Percentiles rank a stretch among this genome's conserved stretches.
Conservation (phyloP, 2,888 invertebrate species). For the Sinhomidia bicolor region DNA sequence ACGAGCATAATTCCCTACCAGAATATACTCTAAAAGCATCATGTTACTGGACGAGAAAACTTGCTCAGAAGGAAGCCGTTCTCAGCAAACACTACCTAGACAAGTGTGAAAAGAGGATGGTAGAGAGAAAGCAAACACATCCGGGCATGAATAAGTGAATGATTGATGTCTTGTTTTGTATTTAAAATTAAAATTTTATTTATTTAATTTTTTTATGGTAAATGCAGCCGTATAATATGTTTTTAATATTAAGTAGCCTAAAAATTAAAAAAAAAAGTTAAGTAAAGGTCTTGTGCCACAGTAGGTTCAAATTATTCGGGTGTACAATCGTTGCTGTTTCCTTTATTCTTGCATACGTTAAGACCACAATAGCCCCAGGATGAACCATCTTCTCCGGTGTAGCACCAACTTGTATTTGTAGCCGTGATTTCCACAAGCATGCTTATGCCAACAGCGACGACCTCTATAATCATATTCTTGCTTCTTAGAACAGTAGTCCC, state of each 20-base stretch:
- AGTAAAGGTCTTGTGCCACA: not conserved
- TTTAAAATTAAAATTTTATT: too few relatives aligned
- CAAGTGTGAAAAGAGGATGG: constrained; percentile 40
- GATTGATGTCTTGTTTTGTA: not conserved
- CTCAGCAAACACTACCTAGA: constrained; percentile 55
- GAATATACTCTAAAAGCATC: constrained; percentile 57
- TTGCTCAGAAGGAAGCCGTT: constrained; percentile 53
- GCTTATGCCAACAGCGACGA: constrained; percentile 56
- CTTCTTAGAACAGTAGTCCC: constrained; percentile 73
- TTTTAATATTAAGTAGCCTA: not conserved
- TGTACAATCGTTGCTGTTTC: not conserved
- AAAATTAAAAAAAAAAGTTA: too few relatives aligned
- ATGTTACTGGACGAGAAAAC: constrained; percentile 46
- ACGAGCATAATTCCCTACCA: constrained; percentile 64
- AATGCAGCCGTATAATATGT: too few relatives aligned
- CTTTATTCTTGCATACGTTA: constrained; percentile 43
- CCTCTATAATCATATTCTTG: constrained; percentile 66
- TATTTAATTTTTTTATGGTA: too few relatives aligned
- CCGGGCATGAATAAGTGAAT: not conserved
- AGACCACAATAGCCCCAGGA: constrained; percentile 73
- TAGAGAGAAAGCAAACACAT: constrained; percentile 42
- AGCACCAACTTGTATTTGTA: constrained; percentile 75
- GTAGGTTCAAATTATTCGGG: not conserved
- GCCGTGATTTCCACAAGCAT: constrained; percentile 73
- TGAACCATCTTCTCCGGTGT: constrained; percentile 60